phyloP scores from a whole-genome alignment of 2,888 invertebrate genomes.

The Asteroscopus sphinx region DNA sequence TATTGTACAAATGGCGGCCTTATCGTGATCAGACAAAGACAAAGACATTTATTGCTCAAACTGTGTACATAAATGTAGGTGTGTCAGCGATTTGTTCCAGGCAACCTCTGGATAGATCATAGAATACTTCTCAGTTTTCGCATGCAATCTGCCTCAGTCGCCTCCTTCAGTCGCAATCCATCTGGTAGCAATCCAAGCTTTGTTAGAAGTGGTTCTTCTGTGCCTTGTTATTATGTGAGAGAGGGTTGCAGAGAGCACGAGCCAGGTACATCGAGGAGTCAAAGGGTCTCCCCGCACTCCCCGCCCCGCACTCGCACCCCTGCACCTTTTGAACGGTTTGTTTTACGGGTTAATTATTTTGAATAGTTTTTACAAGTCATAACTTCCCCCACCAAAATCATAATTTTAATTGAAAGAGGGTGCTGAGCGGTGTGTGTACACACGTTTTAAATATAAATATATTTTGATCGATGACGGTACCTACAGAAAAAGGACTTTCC shows the following conservation, averaged over 20 bases:
- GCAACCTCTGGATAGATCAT: no score
- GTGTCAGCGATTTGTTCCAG: no score
- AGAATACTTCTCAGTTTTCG: no score
- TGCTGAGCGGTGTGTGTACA: conserved; percentile 2
- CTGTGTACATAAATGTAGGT: no score
- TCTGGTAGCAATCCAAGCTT: background rate
- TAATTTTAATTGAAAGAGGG: conserved; percentile 35
- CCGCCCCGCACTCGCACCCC: background rate
- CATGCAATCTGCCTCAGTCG: no score
- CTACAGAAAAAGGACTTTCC: background rate
- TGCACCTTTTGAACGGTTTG: conserved; percentile 18
- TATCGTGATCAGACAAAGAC: no score
- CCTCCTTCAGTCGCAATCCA: no score
- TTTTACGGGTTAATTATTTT: conserved; percentile 45
- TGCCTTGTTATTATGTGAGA: background rate
- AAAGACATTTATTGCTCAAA: no score
- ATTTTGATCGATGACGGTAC: background rate
- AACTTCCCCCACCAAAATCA: no score
- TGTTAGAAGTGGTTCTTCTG: conserved; percentile 22
- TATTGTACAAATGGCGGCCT: no score
- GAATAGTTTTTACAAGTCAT: conserved; percentile 42
- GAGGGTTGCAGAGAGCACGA: conserved; percentile 24
- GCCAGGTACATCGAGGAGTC: conserved; percentile 18
- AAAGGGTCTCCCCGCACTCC: conserved; percentile 28
- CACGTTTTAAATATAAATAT: no score